phyloP scores from a whole-genome alignment of 2,888 invertebrate genomes.

The Latrodectus hesperus region DNA sequence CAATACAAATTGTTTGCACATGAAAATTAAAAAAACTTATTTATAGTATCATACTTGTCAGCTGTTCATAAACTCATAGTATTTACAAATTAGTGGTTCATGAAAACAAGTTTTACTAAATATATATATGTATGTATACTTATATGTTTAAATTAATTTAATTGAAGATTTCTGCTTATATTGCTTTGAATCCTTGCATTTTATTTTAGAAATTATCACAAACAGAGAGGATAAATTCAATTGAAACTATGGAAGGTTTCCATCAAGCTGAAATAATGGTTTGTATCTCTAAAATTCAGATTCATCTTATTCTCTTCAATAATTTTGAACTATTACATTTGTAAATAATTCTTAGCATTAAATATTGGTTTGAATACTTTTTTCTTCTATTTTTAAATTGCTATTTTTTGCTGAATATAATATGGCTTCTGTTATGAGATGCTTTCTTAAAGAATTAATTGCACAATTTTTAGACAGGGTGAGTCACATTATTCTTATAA shows the following conservation, averaged over 20 bases:
- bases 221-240: constrained; percentile 30
- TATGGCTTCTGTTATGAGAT: too few relatives aligned
- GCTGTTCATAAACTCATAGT: not conserved
- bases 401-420: too few relatives aligned
- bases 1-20: too few relatives aligned
- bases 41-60: too few relatives aligned
- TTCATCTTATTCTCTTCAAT: not conserved
- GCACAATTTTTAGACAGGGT: too few relatives aligned
- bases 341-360: too few relatives aligned
- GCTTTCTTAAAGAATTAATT: too few relatives aligned
- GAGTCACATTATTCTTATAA: too few relatives aligned
- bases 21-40: too few relatives aligned
- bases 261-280: constrained; percentile 53
- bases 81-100: not conserved
- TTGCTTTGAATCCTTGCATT: not conserved
- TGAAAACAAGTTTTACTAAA: not conserved
- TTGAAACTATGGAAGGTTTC: constrained; percentile 46
- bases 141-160: not conserved
- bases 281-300: not conserved
- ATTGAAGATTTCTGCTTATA: not conserved
- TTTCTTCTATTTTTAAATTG: too few relatives aligned
- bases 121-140: not conserved
- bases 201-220: constrained; percentile 27
- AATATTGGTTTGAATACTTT: too few relatives aligned
- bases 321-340: too few relatives aligned